These are phyloP conservation scores for Axinella damicornis DNA, from an alignment of 37 sponge, comb jelly and placozoan species.

Conservation along the genomic window DNA sequence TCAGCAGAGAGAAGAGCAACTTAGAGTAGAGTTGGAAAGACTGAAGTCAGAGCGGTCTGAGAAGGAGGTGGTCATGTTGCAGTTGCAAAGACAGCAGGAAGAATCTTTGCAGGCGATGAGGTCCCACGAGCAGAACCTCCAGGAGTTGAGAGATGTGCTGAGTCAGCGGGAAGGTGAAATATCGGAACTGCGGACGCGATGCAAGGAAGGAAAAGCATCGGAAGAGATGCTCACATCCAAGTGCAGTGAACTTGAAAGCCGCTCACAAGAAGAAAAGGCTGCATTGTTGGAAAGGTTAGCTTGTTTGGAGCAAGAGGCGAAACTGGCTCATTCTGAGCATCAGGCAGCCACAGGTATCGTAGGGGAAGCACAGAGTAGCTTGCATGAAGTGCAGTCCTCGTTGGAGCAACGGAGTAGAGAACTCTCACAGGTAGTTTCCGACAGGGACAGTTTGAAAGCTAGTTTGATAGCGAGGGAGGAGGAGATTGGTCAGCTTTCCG, in stretches of 20 bases:
- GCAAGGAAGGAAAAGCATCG: neutral
- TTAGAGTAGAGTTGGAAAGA: neutral
- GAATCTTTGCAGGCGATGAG: neutral
- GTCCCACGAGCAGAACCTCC: neutral
- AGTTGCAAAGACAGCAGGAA: constrained; percentile 1
- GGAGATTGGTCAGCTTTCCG: neutral
- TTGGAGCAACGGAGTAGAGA: neutral
- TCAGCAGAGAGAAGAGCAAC: neutral
- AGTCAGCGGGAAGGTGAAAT: neutral
- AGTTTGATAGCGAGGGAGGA: neutral
- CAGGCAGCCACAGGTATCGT: neutral
- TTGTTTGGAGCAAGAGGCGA: neutral
- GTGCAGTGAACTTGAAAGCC: neutral
- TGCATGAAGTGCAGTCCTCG: neutral
- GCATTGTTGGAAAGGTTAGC: neutral
- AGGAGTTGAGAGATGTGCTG: constrained; percentile 2
- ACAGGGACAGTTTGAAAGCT: neutral
- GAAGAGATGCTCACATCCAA: too few relatives aligned
- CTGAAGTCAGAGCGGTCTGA: constrained; percentile 1
- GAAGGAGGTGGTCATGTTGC: neutral
- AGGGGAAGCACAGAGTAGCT: neutral
- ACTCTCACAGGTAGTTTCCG: neutral
- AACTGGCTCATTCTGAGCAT: neutral
- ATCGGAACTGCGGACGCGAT: neutral
- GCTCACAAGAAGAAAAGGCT: neutral